These are phyloP conservation scores for Conops quadrifasciatus DNA, from an alignment of 2,888 invertebrate genomes.

Conservation along the genomic window DNA sequence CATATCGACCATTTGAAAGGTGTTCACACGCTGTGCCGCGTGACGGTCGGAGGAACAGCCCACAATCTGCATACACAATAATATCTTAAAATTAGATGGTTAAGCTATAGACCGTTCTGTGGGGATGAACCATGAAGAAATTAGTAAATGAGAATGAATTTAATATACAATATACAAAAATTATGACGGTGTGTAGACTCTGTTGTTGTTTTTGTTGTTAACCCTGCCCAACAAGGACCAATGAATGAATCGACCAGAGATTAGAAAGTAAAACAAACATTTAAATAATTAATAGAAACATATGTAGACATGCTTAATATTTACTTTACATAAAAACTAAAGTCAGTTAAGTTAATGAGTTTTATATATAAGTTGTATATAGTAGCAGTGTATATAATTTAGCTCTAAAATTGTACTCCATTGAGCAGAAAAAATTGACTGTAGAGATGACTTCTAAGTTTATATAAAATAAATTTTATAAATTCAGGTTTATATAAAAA, in stretches of 20 bases:
- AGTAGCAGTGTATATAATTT: not conserved
- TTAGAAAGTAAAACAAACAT: not conserved
- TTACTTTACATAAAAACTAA: no score
- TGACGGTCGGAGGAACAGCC: constrained; percentile 81
- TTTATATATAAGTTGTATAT: not conserved
- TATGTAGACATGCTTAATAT: no score
- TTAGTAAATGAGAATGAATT: constrained; percentile 53
- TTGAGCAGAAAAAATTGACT: no score
- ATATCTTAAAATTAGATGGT: constrained; percentile 58
- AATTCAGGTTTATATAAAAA: no score
- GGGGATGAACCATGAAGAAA: constrained; percentile 49
- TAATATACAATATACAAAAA: constrained; percentile 44
- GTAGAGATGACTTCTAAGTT: no score
- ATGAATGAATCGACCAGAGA: no score
- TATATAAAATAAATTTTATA: no score
- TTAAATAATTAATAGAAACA: constrained; percentile 15
- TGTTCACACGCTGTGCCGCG: constrained; percentile 76
- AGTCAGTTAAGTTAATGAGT: not conserved
- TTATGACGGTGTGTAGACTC: no score
- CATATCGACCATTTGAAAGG: constrained; percentile 87
- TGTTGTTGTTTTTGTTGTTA: no score
- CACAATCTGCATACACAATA: constrained; percentile 72
- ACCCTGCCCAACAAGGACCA: no score
- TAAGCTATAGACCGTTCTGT: constrained; percentile 49
- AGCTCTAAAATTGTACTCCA: no score